Percentiles rank a stretch among this genome's conserved stretches.
Evolutionary conservation across 2,888 invertebrate genomes (phyloP).

Genomic region (Chrysolina americana): DNA sequence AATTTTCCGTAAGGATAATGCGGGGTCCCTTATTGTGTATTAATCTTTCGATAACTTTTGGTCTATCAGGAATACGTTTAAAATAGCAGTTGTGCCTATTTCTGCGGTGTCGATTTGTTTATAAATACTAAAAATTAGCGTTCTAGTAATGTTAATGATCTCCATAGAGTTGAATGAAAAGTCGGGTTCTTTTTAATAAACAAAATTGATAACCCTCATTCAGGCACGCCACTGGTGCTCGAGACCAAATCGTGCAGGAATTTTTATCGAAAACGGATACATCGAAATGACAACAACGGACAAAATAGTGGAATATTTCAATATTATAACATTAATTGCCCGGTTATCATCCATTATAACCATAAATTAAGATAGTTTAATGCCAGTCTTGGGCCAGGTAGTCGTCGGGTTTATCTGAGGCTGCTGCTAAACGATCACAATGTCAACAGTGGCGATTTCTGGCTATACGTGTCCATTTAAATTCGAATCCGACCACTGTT

Average conservation of each 20-base stretch:
- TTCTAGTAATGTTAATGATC: neutral
- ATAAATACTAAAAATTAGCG: too few relatives aligned
- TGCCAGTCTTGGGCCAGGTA: slow-evolving; percentile 15
- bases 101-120: too few relatives aligned
- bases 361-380: slow-evolving; percentile 31
- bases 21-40: too few relatives aligned
- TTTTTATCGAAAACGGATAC: slow-evolving; percentile 26
- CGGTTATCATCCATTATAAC: slow-evolving; percentile 10
- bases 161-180: neutral
- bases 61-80: too few relatives aligned
- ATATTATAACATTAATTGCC: slow-evolving; percentile 33
- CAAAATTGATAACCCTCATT: neutral
- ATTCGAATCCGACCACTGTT: slow-evolving; percentile 9
- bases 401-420: slow-evolving; percentile 14
- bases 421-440: slow-evolving; percentile 6
- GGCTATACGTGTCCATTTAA: neutral
- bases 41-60: too few relatives aligned
- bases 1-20: too few relatives aligned
- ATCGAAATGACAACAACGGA: neutral
- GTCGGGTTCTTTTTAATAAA: neutral
- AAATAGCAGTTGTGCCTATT: too few relatives aligned
- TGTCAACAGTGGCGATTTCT: slow-evolving; percentile 11
- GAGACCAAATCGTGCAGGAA: slow-evolving; percentile 8
- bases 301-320: slow-evolving; percentile 21
- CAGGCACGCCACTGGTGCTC: neutral